Conservation (phyloP, 1,140 invertebrate species). For the Drosophila albomicans region DNA sequence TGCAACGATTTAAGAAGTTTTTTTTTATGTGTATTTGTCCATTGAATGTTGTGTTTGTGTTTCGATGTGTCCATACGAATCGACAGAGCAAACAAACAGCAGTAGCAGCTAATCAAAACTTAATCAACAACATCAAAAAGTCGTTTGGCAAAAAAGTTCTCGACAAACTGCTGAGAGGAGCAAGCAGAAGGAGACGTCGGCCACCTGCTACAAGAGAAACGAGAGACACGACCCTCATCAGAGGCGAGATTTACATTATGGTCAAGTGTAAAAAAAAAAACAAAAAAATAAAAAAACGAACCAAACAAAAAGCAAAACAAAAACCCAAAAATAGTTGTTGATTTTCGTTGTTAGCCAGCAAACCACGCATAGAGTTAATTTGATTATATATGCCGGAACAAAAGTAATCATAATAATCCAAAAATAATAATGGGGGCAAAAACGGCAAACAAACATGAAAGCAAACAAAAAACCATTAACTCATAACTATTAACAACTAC, state of each 20-base stretch:
- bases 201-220: constrained; percentile 24
- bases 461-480: constrained; percentile 77
- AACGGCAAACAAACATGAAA: constrained; percentile 51
- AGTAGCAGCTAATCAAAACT: constrained; percentile 65
- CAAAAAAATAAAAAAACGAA: constrained; percentile 1
- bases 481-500: constrained; percentile 80
- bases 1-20: constrained; percentile 24
- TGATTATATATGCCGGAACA: constrained; percentile 76
- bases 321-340: constrained; percentile 41
- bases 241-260: neutral
- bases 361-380: constrained; percentile 68
- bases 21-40: neutral
- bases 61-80: constrained; percentile 13
- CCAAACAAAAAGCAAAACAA: neutral
- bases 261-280: constrained; percentile 30
- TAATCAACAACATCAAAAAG: constrained; percentile 73
- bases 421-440: constrained; percentile 70
- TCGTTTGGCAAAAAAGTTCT: constrained; percentile 56
- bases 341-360: constrained; percentile 19
- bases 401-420: constrained; percentile 80
- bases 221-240: constrained; percentile 9
- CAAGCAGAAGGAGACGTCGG: neutral
- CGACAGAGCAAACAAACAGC: constrained; percentile 7
- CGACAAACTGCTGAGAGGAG: neutral
- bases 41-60: constrained; percentile 4